Base-by-base conservation (phyloP, 2,888 invertebrate genomes). In the Ceratothoa steindachneri region DNA sequence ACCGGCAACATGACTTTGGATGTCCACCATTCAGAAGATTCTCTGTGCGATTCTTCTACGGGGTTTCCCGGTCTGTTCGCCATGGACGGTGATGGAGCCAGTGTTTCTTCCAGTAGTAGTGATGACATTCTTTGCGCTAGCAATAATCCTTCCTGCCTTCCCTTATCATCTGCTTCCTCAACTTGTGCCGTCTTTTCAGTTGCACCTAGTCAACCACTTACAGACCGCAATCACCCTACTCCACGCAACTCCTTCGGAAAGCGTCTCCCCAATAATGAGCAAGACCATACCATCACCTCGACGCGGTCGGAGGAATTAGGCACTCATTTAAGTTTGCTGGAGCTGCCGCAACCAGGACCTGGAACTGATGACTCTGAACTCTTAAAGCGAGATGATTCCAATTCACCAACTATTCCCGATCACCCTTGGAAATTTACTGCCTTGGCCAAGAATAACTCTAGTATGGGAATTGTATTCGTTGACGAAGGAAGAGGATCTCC, bases 51-150 rank as follows among this genome's bases (percentile, higher is more conserved):
- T 28, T 76, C 79, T 7, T 79, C 79, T 27, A 79, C 76, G 15
- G 75, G 73, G 7, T 79, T 79, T 31, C 76, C 76, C 31, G 79
- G 76, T 22, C 71, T 79, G n/a, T 79, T 79, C 30, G 76, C 79
- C 28, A 79, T 79, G 68, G 79, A 79, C 64, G 79, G 79, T n/a
- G 79, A 79, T 65, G 73, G 74, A 52, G 76, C 76, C 15, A 79
- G 79, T 72, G 76, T 76, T 12, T 79, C 79, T 1, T 79, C 79
- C 5, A 76, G 71, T 67, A 75, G 76, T 27, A 79, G 76, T 71
- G 79, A 79, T 65, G 79, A 79, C 30, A 67, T 74, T 28, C 66
- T 27, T n/a, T 51, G 41, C 30, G n/a, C 29, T 9, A 24, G 12
- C 19, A 60, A 60, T 24, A 60, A 15, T 60, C 19, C 66, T 29